A percentile compares a stretch with the other conserved stretches of the same genome.
phyloP scores from a whole-genome alignment of 2,888 invertebrate genomes.

The Diogma glabrata region DNA sequence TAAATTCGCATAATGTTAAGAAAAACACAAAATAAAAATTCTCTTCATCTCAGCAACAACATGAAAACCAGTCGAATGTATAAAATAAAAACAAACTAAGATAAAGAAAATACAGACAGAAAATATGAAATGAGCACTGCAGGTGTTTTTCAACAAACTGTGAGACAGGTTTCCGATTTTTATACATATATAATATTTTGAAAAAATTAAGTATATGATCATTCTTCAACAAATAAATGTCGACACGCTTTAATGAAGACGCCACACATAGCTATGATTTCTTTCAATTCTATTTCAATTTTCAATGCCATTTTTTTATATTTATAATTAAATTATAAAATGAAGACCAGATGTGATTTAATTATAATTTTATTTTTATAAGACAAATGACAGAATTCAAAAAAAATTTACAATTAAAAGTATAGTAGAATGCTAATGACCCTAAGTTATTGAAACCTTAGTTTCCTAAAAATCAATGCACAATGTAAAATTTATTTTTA shows the following conservation, averaged over 20 bases:
- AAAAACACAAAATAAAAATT: not conserved
- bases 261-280: not conserved
- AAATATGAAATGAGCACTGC: conserved; percentile 5
- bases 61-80: conserved; percentile 1
- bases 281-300: not conserved
- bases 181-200: not conserved
- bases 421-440: no score
- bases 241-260: conserved; percentile 3
- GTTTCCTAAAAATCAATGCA: no score
- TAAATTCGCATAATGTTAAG: conserved; percentile 3
- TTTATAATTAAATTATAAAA: not conserved
- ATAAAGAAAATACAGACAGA: not conserved
- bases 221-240: not conserved
- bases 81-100: not conserved
- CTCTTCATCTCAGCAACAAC: not conserved
- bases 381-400: no score
- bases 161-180: conserved; percentile 2
- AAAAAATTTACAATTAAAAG: no score
- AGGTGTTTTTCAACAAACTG: conserved; percentile 3
- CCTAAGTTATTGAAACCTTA: no score
- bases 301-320: conserved; percentile 3
- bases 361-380: no score
- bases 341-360: not conserved
- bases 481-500: no score
- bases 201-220: not conserved